Evolutionary conservation across 1,140 invertebrate species (phyloP), one percentile per base, ranked within the genome.

Genomic region (Sarcophaga peregrina): DNA sequence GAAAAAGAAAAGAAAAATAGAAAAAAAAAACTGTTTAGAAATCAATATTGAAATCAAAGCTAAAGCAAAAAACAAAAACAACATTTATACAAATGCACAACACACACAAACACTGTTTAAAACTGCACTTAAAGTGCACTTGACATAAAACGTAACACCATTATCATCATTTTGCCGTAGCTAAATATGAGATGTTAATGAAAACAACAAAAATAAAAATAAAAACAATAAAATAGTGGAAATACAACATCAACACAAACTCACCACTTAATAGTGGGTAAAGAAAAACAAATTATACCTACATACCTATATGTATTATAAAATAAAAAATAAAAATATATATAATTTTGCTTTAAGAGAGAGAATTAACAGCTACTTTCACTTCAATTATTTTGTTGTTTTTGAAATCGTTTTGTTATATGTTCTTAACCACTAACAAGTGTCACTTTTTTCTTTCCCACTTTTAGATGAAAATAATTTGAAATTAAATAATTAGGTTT

Each of bases 91-190:
- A 68, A n/a, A 68, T 20, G n/a, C 62, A 68, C 62, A 17, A 15
- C 15, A 58, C 13, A 58, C 7, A 68, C 62, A 8, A 15, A 20
- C 62, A 9, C 54, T 58, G 6, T 8, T 17, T 25, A 68, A 68
- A 68, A 76, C 74, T 78, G 75, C 47, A 78, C 75, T 78, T 11
- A 52, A 78, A 52, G 48, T 78, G 75, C 75, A 78, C 75, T 78
- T 78, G 75, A 52, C 75, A 78, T 50, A 78, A 25, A 78, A 78
- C 17, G 75, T 48, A 78, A 78, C 47, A 25, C 17, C 8, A 17
- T 50, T 15, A 8, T 13, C n/a, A 10, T 20, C 15, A 3, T 68
- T 20, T 20, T 20, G 8, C 7, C 62, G 10, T 20, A 68, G 17
- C 10, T 68, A 68, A 68, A 68, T 68, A 68, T 68, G 17, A 68